A percentile compares a stretch with the other conserved stretches of the same genome.
Evolutionary conservation across 2,888 invertebrate species (phyloP).

Genomic region (Leptopilina myrica): DNA sequence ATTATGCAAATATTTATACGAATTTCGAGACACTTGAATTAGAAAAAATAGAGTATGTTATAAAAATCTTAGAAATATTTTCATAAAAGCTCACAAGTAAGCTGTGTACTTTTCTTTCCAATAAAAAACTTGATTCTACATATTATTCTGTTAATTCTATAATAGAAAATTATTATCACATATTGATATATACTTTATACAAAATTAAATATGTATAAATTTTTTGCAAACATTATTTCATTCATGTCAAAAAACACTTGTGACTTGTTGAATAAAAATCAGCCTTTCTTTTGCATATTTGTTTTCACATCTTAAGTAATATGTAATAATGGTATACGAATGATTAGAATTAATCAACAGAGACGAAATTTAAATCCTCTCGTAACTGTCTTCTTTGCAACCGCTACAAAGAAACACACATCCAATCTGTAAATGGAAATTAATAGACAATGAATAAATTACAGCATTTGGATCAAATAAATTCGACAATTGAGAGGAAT

Average conservation of each 20-base stretch:
- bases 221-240: not conserved
- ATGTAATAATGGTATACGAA: conserved; percentile 2
- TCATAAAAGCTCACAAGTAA: not conserved
- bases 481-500: not conserved
- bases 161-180: not conserved
- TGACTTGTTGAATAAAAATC: conserved; percentile 9
- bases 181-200: conserved; percentile 3
- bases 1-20: not conserved
- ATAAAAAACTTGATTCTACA: not conserved
- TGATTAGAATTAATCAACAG: not conserved
- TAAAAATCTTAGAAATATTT: conserved; percentile 7
- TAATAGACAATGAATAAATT: conserved; percentile 16
- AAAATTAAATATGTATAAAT: not conserved
- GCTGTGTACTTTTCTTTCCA: not conserved
- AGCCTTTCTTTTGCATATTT: conserved; percentile 6
- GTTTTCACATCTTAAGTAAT: not conserved
- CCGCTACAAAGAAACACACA: conserved; percentile 81
- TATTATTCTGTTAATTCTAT: not conserved
- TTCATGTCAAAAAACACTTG: not conserved
- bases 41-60: conserved; percentile 30
- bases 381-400: conserved; percentile 80
- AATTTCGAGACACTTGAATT: not conserved
- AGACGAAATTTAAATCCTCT: conserved; percentile 76
- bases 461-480: no score
- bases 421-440: conserved; percentile 80